Base-by-base conservation (phyloP, 2,797 vertebrate genomes). In the Cephalopachus bancanus region DNA sequence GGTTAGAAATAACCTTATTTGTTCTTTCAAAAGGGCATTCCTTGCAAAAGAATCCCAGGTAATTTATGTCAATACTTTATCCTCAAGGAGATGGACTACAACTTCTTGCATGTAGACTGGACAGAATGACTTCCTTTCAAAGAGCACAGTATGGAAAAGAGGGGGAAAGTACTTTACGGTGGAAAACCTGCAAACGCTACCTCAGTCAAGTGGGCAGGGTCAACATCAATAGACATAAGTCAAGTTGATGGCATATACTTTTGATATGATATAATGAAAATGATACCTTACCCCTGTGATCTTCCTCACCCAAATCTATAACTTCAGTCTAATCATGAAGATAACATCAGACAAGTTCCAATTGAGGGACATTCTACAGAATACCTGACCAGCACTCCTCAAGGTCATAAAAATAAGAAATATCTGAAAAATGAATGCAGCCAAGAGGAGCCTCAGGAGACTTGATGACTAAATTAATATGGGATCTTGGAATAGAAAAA, bases 21-120 rank as follows among this genome's bases (percentile, higher is more conserved):
- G 51, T 88, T 11, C n/a, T 85, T 95, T 97, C 62, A 22, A 89
- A 94, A 69, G 20, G 51, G 3, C 65, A 79, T 19, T 89, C 22
- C 89, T 24, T 67, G 24, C 26, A 86, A 53, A 83, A 95, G 30
- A 79, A 91, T 72, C 9, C 26, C 67, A 76, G 57, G 44, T 28
- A 72, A 57, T 60, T 30, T 71, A 71, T 65, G 53, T 53, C 69
- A 76, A 55, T 49, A 26, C 49, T 80, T 81, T n/a, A 62, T 3
- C 60, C 33, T 83, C 30, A 67, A 20, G 26, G 30, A 69, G 22
- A 12, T 44, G n/a, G n/a, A 76, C 3, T 26, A 28, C 49, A 83
- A 86, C 3, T 81, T n/a, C 67, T 37, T 74, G 44, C 10, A 2
- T 72, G 16, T 64, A 59, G 51, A 44, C 30, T 67, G 5, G 5